These are phyloP conservation scores for Tyrophagus putrescentiae DNA, from an alignment of 1,140 invertebrate species.

Conservation along the genomic window DNA sequence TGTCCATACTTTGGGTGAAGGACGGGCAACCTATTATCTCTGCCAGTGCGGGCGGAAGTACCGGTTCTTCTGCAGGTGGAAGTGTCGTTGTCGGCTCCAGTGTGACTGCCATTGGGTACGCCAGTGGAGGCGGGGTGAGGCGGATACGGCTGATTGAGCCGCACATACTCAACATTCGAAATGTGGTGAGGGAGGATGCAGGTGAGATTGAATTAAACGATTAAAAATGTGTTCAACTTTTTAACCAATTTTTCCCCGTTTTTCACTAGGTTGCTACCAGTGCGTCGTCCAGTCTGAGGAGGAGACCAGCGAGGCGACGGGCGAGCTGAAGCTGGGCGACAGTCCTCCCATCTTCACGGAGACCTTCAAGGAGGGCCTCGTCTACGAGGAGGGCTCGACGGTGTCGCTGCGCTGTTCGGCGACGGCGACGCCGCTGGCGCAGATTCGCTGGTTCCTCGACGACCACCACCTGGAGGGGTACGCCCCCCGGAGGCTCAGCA, in stretches of 20 bases:
- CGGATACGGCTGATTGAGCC: conserved; percentile 11
- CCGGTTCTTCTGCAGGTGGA: too few species aligned
- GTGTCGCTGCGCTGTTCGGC: conserved; percentile 59
- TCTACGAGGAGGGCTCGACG: conserved; percentile 58
- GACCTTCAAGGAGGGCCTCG: conserved; percentile 53
- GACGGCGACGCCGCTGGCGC: conserved; percentile 81
- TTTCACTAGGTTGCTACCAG: conserved; percentile 43
- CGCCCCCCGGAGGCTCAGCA: conserved; percentile 30
- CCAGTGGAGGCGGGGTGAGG: conserved; percentile 9
- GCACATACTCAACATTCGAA: conserved; percentile 28
- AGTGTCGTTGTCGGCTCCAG: neutral
- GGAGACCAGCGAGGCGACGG: conserved; percentile 30
- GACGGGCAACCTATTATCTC: conserved; percentile 15
- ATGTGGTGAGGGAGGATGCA: conserved; percentile 33
- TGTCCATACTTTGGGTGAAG: conserved; percentile 17
- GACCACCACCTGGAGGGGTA: conserved; percentile 33
- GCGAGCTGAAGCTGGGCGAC: conserved; percentile 44
- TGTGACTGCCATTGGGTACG: neutral
- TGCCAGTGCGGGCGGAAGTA: neutral
- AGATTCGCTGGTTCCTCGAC: conserved; percentile 85
- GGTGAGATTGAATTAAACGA: conserved; percentile 55
- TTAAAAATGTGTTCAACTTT: neutral
- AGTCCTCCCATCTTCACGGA: conserved; percentile 61
- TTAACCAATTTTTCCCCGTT: neutral
- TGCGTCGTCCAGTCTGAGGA: conserved; percentile 34